Percentiles rank a stretch among this genome's conserved stretches.
Evolutionary conservation across 2,113 vertebrate genomes (phyloP).

Genomic region (Geococcyx californianus): DNA sequence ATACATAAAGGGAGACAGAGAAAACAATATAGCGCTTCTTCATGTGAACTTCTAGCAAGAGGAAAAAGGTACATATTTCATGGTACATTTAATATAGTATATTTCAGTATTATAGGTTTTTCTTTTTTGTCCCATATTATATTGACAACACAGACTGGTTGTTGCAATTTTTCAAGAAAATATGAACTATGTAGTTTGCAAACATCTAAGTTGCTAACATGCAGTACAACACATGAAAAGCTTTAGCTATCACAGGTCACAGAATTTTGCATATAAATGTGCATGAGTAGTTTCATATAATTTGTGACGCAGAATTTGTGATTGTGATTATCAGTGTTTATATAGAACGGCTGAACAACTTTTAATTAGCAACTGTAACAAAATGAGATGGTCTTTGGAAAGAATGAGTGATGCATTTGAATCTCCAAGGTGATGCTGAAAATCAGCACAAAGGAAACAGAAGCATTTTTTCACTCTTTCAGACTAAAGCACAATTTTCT

Average conservation of each 20-base stretch:
- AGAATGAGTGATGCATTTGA: conserved; percentile 5
- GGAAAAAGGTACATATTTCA: background rate
- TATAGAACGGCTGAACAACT: background rate
- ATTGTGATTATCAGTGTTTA: background rate
- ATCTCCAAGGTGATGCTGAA: conserved; percentile 41
- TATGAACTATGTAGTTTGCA: background rate
- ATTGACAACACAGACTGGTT: background rate
- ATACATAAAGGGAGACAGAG: background rate
- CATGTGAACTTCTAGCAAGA: background rate
- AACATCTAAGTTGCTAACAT: background rate
- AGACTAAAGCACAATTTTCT: conserved; percentile 33
- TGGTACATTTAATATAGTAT: background rate
- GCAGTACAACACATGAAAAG: conserved; percentile 3
- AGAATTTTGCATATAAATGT: conserved; percentile 20
- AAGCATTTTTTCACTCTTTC: conserved; percentile 28
- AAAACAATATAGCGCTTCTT: background rate
- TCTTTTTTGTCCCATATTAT: background rate
- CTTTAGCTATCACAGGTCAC: background rate
- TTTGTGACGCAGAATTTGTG: background rate
- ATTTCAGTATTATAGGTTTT: background rate
- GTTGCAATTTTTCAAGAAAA: background rate
- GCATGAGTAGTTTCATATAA: background rate
- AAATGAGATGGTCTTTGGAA: conserved; percentile 28
- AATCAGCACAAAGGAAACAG: conserved; percentile 30
- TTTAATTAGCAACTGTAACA: conserved; percentile 24